Percentiles rank a stretch among this genome's conserved stretches.
These are phyloP conservation scores for Hemithea aestivaria DNA, from an alignment of 2,888 invertebrate genomes.

Conservation along the genomic window DNA sequence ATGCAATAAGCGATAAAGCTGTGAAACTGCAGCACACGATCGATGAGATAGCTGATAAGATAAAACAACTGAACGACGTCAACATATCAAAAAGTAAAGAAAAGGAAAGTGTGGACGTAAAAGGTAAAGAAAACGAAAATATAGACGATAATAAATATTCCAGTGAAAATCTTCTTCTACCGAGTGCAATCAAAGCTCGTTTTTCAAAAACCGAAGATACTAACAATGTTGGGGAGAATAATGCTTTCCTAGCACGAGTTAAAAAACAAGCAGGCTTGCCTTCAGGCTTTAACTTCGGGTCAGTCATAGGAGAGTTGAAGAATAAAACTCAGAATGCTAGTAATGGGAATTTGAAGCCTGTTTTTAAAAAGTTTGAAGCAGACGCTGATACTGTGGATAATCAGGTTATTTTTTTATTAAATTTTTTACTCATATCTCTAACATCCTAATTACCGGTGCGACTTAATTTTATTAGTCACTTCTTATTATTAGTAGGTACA, in stretches of 20 bases:
- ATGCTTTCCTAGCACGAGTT: slow-evolving; percentile 51
- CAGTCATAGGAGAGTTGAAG: slow-evolving; percentile 69
- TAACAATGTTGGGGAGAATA: slow-evolving; percentile 33
- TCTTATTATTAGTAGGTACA: no score
- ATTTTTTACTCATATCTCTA: no score
- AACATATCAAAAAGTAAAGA: slow-evolving; percentile 22
- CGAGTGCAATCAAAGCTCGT: slow-evolving; percentile 18
- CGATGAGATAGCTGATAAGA: slow-evolving; percentile 48
- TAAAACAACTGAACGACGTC: slow-evolving; percentile 39
- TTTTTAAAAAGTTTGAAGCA: slow-evolving; percentile 66
- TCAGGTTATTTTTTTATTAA: slow-evolving; percentile 67
- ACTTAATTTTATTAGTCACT: no score
- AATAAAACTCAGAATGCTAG: slow-evolving; percentile 59
- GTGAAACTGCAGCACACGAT: slow-evolving; percentile 43
- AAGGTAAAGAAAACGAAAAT: no score
- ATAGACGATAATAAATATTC: slow-evolving; percentile 2
- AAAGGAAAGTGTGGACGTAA: no score
- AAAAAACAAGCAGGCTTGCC: slow-evolving; percentile 61
- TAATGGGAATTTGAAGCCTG: slow-evolving; percentile 62
- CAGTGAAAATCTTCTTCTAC: slow-evolving; percentile 11
- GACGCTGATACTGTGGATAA: slow-evolving; percentile 50
- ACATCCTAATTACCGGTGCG: no score
- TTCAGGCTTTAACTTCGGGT: slow-evolving; percentile 62
- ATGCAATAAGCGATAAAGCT: slow-evolving; percentile 43
- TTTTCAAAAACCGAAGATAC: slow-evolving; percentile 11